Base-by-base conservation (phyloP, 2,888 invertebrate genomes). In the Tenthredo scrophulariae region DNA sequence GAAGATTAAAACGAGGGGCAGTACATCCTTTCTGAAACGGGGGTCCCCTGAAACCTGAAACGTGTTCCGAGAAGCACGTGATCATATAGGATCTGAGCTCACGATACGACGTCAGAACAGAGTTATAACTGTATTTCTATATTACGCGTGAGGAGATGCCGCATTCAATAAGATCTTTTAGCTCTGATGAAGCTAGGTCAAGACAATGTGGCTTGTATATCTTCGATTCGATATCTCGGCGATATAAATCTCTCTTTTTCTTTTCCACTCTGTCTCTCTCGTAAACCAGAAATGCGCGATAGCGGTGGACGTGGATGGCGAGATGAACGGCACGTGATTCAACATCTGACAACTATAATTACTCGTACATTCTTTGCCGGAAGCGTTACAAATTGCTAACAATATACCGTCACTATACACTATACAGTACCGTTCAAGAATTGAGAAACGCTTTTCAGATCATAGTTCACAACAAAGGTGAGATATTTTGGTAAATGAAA, bases 331-430 rank as follows among this genome's bases (percentile, higher is more conserved):
- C 50, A 22, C 29, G 13, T 77, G 54, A 77, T 54, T 77, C 29
- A 77, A 77, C 77, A 77, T 50, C 77, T 54, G 29, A 54, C 54
- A 18, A 26, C 26, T 37, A n/a, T 54, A 46, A 77, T 77, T 77
- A 77, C 54, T 40, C 37, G 46, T n/a, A 77, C 77, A 77, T 46
- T 77, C 18, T 77, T 54, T 54, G 50, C 77, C 29, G n/a, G n/a
- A 54, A 29, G 54, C 50, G 29, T 77, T 33, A 26, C 33, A 22
- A 29, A 77, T 77, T 3, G 26, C 50, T 67, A 33, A 6, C 33
- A 33, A 67, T 29, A 67, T 67, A 33, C 67, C 18, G 6, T 67
- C 62, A 13, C 5, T 62, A 62, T 62, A 26, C 62, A 13, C 5
- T 62, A 62, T 62, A 26, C 62, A 26, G 62, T 22, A 26, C 10